These are phyloP conservation scores for Drosophila prolongata DNA, from an alignment of 2,888 invertebrate species.

Conservation along the genomic window DNA sequence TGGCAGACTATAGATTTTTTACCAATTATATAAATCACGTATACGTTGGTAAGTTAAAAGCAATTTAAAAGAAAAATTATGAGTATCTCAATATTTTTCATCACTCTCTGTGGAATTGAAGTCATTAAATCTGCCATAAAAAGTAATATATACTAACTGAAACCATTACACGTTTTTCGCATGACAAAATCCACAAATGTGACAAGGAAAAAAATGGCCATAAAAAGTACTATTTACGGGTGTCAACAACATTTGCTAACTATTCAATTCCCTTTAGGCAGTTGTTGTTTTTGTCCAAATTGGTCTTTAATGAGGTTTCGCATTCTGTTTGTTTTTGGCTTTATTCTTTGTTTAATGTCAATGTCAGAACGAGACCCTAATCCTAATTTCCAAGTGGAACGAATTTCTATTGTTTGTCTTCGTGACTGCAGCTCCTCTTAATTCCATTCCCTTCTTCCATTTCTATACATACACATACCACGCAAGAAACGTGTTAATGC, in stretches of 20 bases:
- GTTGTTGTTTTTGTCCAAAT: constrained; percentile 18
- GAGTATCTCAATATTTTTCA: neutral
- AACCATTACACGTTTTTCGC: constrained; percentile 5
- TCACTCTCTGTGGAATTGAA: neutral
- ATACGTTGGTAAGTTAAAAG: constrained; percentile 9
- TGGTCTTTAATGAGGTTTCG: constrained; percentile 27
- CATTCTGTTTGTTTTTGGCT: constrained; percentile 5
- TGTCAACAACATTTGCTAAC: constrained; percentile 20
- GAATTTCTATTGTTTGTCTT: constrained; percentile 27
- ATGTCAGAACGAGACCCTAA: constrained; percentile 38
- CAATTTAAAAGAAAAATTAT: too few species aligned
- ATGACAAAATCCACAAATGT: constrained; percentile 9
- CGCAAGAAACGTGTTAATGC: constrained; percentile 36
- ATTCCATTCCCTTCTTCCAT: neutral
- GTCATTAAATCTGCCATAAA: constrained; percentile 14
- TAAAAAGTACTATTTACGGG: constrained; percentile 17
- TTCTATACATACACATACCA: constrained; percentile 10
- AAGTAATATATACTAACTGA: neutral
- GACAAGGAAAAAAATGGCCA: constrained; percentile 3
- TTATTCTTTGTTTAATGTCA: constrained; percentile 43
- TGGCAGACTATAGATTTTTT: constrained; percentile 8
- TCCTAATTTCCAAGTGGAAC: constrained; percentile 27
- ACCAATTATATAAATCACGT: neutral
- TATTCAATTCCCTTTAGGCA: constrained; percentile 6
- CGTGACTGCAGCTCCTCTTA: constrained; percentile 13